These are phyloP conservation scores for Paguma larvata DNA, from an alignment of 2,797 vertebrate genomes.

Conservation along the genomic window DNA sequence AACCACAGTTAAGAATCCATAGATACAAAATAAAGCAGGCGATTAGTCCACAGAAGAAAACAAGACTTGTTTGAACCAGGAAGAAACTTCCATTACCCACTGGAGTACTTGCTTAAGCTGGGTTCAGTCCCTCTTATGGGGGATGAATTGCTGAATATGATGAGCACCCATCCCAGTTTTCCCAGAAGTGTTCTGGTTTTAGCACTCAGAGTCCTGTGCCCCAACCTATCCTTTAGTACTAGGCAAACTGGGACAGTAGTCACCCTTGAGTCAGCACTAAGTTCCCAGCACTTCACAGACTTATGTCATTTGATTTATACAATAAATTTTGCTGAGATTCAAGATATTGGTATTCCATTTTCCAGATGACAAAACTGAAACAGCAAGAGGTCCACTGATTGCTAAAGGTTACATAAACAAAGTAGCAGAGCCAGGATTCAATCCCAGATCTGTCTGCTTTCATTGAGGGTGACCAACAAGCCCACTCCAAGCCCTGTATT, in stretches of 20 bases:
- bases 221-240: not conserved
- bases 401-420: not conserved
- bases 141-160: not conserved
- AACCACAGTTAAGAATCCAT: not conserved
- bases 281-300: not conserved
- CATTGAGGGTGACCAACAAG: not conserved
- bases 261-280: not conserved
- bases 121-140: not conserved
- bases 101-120: not conserved
- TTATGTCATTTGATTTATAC: not conserved
- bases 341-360: not conserved
- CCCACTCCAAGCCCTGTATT: not conserved
- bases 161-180: not conserved
- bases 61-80: not conserved
- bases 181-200: not conserved
- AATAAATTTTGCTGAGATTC: not conserved
- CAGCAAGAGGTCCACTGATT: not conserved
- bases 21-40: not conserved
- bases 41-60: not conserved
- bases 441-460: not conserved
- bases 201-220: not conserved
- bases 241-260: not conserved
- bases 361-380: conserved; percentile 45
- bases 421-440: not conserved
- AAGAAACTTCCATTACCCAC: not conserved